Evolutionary conservation across 2,888 invertebrate species (phyloP).

Genomic region (Caenorhabditis uteleia): DNA sequence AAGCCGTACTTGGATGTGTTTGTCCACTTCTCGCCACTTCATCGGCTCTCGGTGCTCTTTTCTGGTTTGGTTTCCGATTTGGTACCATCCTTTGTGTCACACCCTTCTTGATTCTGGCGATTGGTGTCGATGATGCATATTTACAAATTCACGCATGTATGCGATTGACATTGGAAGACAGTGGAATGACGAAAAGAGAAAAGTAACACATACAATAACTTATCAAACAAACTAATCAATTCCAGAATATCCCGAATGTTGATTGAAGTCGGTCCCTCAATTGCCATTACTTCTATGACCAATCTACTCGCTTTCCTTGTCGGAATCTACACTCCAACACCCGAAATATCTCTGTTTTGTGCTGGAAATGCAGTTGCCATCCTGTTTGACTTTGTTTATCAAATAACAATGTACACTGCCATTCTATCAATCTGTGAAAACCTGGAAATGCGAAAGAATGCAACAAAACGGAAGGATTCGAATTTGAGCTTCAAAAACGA

Average conservation of each 20-base stretch:
- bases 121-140: conserved; percentile 67
- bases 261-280: conserved; percentile 89
- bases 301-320: conserved; percentile 75
- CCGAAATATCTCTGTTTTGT: conserved; percentile 90
- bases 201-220: conserved; percentile 32
- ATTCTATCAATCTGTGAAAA: conserved; percentile 50
- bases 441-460: conserved; percentile 40
- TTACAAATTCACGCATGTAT: conserved; percentile 64
- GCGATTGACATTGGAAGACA: conserved; percentile 38
- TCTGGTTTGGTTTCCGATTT: conserved; percentile 62
- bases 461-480: conserved; percentile 32
- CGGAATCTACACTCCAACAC: conserved; percentile 88
- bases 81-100: conserved; percentile 67
- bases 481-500: conserved; percentile 35
- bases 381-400: conserved; percentile 85
- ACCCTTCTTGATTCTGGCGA: conserved; percentile 65
- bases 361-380: conserved; percentile 92
- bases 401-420: conserved; percentile 55
- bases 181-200: conserved; percentile 41
- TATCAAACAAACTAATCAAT: not conserved
- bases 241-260: conserved; percentile 74
- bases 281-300: conserved; percentile 89
- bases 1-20: conserved; percentile 58
- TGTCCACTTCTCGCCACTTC: conserved; percentile 63
- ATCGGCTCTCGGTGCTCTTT: conserved; percentile 61